Percentiles rank a stretch among this genome's conserved stretches.
These are phyloP conservation scores for Drosophila buzzatii DNA, from an alignment of 2,888 invertebrate genomes.

Conservation along the genomic window DNA sequence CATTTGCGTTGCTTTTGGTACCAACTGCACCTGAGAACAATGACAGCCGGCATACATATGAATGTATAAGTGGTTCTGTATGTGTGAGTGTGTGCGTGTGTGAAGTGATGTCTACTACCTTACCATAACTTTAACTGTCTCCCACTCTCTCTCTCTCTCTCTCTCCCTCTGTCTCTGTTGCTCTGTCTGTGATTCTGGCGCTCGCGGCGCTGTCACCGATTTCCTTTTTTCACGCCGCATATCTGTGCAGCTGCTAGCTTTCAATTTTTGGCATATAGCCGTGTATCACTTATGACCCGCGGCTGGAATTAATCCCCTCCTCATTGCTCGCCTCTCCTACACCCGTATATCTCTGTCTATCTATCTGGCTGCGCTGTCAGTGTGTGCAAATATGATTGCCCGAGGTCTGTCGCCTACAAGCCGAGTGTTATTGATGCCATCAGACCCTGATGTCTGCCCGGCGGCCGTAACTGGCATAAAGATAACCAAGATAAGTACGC, in stretches of 20 bases:
- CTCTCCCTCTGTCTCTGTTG: not conserved
- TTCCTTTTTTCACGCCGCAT: conserved; percentile 45
- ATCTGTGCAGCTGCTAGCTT: conserved; percentile 60
- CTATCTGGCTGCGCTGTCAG: conserved; percentile 22
- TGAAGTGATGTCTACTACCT: conserved; percentile 3
- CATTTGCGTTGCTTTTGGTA: conserved; percentile 41
- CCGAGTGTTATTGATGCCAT: conserved; percentile 61
- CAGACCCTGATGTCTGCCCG: conserved; percentile 36
- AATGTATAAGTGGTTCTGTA: conserved; percentile 16
- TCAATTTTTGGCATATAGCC: conserved; percentile 77
- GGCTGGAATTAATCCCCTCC: conserved; percentile 30
- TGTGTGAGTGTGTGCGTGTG: conserved; percentile 1
- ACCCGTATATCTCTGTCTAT: conserved; percentile 14
- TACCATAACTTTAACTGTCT: conserved; percentile 1
- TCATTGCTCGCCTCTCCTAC: not conserved
- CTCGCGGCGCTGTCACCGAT: conserved; percentile 25
- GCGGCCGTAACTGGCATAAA: conserved; percentile 31
- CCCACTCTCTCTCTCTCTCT: not conserved
- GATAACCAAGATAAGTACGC: conserved; percentile 45
- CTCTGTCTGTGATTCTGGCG: not conserved
- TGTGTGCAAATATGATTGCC: conserved; percentile 60
- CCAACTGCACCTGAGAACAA: conserved; percentile 73
- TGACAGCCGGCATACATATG: conserved; percentile 61
- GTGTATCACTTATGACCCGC: conserved; percentile 66
- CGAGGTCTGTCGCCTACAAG: conserved; percentile 51